Evolutionary conservation across 2,888 invertebrate genomes (phyloP).

Genomic region (Temnothorax rugatulus): DNA sequence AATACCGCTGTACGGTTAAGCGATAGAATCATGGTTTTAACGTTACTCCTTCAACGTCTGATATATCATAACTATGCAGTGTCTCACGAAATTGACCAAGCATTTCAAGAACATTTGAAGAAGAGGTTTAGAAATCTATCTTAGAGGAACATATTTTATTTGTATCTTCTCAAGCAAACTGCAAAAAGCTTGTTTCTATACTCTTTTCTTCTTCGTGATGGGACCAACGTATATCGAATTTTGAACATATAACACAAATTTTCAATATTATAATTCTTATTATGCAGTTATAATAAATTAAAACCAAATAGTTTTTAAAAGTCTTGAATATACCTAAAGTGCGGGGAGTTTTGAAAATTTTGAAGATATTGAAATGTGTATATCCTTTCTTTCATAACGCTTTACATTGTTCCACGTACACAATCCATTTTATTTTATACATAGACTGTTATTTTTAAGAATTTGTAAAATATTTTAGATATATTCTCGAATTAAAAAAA

Average conservation of each 20-base stretch:
- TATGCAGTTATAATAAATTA: background rate
- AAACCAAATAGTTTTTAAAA: background rate
- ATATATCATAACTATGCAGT: background rate
- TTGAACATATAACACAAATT: background rate
- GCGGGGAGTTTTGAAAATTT: background rate
- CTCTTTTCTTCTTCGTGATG: conserved; percentile 2
- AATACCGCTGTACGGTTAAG: background rate
- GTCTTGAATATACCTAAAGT: background rate
- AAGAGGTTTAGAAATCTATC: background rate
- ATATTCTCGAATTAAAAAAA: background rate
- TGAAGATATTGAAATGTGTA: background rate
- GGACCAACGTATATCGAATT: background rate
- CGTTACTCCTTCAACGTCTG: background rate
- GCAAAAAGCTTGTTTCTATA: conserved; percentile 2
- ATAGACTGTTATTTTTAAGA: background rate
- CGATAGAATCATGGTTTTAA: conserved; percentile 1
- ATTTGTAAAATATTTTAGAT: background rate
- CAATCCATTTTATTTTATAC: background rate
- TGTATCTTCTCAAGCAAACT: background rate
- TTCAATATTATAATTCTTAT: background rate
- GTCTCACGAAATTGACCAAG: conserved; percentile 9
- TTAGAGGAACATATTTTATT: background rate
- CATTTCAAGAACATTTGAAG: background rate
- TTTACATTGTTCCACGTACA: background rate
- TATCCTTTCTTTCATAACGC: background rate